Evolutionary conservation across 2,113 vertebrate genomes (phyloP), one percentile per base, ranked within the genome.

Genomic region (Microtus oregoni): DNA sequence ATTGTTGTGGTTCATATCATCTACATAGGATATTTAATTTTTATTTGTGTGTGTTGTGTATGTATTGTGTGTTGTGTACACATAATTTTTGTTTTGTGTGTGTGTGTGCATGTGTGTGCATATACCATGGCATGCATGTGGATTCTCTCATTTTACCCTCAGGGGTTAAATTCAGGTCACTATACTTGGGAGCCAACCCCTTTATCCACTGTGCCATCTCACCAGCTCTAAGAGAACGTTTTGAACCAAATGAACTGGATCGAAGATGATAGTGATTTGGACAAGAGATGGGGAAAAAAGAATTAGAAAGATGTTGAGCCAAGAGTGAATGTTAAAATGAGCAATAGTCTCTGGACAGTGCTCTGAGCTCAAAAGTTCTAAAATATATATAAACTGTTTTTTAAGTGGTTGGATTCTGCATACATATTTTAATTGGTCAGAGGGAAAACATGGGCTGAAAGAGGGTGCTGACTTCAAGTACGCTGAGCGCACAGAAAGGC

Each of bases 21-120:
- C 19, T 92, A 89, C 85, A 32, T 82, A 87, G 61, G 72, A 76
- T 1, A 20, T 32, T 89, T 95, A 88, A 88, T 90, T 41, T 77
- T 44, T 79, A 78, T 41, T 10, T 96, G 89, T 92, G 86, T 63
- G n/a, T 20, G 35, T 8, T 73, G n/a, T 2, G 8, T 73, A 5
- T 75, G 72, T 41, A 22, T 24, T 76, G 10, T 75, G 4, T 75
- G 73, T 24, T 12, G 20, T 35, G 77, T n/a, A 32, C 7, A 4
- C 24, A 26, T 72, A 41, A 1, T 9, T 26, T 65, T 65, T n/a
- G 7, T 70, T 20, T 0, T 75, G 2, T 75, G 38, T 41, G 73
- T 75, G 52, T n/a, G 35, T 15, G 35, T 1, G 11, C 24, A 20
- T 24, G 32, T 55, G 78, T 55, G 32, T 24, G 0, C 1, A 22